phyloP scores from a whole-genome alignment of 2,113 vertebrate genomes.

The Trichomycterus rosablanca region DNA sequence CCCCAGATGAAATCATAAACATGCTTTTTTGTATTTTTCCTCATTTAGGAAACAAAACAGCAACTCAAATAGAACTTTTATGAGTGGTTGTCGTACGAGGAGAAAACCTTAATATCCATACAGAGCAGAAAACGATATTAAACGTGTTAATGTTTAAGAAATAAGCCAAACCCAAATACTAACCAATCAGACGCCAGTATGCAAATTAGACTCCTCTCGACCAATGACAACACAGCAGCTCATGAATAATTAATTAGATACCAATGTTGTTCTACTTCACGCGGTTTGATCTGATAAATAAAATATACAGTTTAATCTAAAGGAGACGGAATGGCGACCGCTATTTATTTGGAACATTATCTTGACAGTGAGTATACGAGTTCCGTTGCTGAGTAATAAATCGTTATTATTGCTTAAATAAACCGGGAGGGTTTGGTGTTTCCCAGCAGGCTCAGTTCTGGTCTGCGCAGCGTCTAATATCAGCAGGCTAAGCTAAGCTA shows the following conservation, averaged over 20 bases:
- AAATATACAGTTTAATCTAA: constrained; percentile 36
- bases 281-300: constrained; percentile 40
- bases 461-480: not conserved
- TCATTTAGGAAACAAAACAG: no score
- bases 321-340: constrained; percentile 80
- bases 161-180: constrained; percentile 46
- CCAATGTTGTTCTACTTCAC: constrained; percentile 34
- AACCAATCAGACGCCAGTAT: constrained; percentile 41
- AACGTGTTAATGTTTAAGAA: constrained; percentile 16
- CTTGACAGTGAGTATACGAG: constrained; percentile 83
- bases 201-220: constrained; percentile 4
- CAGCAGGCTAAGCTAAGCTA: constrained; percentile 1
- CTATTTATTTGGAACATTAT: constrained; percentile 96
- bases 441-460: not conserved
- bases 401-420: no score
- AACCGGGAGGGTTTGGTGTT: not conserved
- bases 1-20: no score
- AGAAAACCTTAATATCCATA: no score
- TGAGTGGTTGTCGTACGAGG: no score
- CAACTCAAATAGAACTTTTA: no score
- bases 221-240: constrained; percentile 30
- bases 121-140: not conserved
- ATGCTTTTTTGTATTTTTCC: no score
- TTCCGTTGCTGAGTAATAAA: no score
- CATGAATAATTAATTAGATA: constrained; percentile 49